A percentile compares a stretch with the other conserved stretches of the same genome.
These are phyloP conservation scores for Phainopepla nitens DNA, from an alignment of 2,113 vertebrate genomes.

Conservation along the genomic window DNA sequence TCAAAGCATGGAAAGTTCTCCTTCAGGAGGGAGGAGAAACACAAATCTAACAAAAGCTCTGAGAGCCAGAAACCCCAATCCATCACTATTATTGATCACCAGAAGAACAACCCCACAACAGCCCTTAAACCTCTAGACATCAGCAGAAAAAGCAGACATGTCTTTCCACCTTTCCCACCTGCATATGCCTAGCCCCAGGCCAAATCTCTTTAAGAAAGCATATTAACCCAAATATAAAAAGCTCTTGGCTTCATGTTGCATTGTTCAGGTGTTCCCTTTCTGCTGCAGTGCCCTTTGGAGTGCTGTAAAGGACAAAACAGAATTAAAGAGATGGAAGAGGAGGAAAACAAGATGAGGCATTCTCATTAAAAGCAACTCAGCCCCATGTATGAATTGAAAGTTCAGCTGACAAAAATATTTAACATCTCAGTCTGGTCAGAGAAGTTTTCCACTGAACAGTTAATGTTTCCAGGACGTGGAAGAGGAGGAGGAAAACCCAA, in stretches of 20 bases:
- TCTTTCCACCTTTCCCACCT: neutral
- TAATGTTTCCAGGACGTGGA: neutral
- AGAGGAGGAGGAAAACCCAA: neutral
- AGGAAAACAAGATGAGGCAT: neutral
- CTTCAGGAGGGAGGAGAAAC: neutral
- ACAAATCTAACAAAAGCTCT: neutral
- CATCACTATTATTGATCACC: neutral
- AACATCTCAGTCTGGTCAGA: neutral
- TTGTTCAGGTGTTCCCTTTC: neutral
- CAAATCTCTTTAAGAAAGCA: neutral
- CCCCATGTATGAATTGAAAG: neutral
- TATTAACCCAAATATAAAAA: neutral
- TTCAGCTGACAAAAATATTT: constrained; percentile 8
- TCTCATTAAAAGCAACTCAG: neutral
- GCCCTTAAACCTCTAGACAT: neutral
- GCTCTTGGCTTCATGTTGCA: neutral
- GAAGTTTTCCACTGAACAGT: neutral
- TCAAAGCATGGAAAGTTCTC: neutral
- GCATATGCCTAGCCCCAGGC: neutral
- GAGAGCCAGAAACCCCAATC: neutral
- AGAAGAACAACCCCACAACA: neutral
- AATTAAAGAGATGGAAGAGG: neutral
- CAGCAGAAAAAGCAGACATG: neutral
- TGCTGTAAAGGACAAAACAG: neutral
- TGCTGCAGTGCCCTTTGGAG: constrained; percentile 2